Evolutionary conservation across 2,113 vertebrate genomes (phyloP).

Genomic region (Forbesichthys papilliferus): DNA sequence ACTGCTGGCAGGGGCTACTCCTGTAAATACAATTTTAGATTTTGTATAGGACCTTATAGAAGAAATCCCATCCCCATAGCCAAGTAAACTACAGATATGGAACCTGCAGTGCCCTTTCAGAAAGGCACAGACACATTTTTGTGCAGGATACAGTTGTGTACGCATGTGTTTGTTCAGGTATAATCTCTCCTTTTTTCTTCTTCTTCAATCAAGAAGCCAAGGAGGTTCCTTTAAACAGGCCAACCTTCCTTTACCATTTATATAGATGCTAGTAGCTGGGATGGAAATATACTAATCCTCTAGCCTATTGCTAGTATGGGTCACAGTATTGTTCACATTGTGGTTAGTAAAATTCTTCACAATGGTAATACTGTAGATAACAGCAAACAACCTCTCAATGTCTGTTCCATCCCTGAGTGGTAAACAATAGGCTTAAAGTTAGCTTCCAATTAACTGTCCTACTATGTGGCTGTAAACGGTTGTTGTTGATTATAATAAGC

Average conservation of each 20-base stretch:
- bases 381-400: conserved; percentile 31
- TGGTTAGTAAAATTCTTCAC: conserved; percentile 16
- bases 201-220: no score
- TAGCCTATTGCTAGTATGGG: background rate
- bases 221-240: background rate
- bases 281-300: conserved; percentile 47
- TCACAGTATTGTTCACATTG: conserved; percentile 12
- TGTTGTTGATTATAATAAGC: conserved; percentile 7
- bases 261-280: conserved; percentile 38
- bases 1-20: conserved; percentile 64
- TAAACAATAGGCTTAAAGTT: conserved; percentile 35
- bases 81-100: conserved; percentile 34
- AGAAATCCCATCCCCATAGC: conserved; percentile 57
- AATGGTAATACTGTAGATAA: conserved; percentile 15
- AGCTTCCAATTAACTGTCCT: conserved; percentile 28
- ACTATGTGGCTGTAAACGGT: conserved; percentile 1
- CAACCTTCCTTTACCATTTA: background rate
- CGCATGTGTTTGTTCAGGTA: no score
- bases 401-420: conserved; percentile 59
- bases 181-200: no score
- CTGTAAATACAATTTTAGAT: conserved; percentile 71
- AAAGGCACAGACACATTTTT: conserved; percentile 21
- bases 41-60: conserved; percentile 54
- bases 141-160: no score
- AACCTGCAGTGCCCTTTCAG: conserved; percentile 23